A percentile compares a stretch with the other conserved stretches of the same genome.
phyloP scores from a whole-genome alignment of 2,113 vertebrate genomes.

The Rafetus swinhoei region DNA sequence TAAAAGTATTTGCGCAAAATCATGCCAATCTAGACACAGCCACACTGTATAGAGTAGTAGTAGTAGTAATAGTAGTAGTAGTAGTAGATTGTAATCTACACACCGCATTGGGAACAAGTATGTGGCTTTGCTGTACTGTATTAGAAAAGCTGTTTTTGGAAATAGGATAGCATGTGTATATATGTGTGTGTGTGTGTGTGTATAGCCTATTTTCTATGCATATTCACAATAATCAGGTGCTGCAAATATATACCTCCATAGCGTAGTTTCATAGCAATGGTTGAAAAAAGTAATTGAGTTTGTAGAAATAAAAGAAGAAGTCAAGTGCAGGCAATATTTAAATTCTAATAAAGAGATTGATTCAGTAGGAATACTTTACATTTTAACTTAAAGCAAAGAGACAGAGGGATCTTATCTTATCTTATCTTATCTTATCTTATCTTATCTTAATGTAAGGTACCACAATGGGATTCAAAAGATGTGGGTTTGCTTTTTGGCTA shows the following conservation, averaged over 20 bases:
- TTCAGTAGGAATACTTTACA: background rate
- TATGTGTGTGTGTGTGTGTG: background rate
- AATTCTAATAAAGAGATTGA: background rate
- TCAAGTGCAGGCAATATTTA: background rate
- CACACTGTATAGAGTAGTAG: too few species aligned
- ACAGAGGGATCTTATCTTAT: background rate
- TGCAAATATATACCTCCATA: background rate
- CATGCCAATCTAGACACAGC: too few species aligned
- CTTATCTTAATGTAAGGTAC: background rate
- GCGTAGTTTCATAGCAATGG: background rate
- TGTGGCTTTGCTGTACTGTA: fast-evolving
- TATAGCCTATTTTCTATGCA: too few species aligned
- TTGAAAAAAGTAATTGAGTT: background rate
- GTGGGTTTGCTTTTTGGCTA: background rate
- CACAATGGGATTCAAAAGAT: background rate
- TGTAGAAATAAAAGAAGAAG: background rate
- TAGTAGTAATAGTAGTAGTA: too few species aligned
- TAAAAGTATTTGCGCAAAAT: too few species aligned
- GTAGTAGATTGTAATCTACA: background rate
- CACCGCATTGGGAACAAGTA: background rate
- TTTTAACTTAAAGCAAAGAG: background rate
- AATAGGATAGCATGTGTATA: background rate
- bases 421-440: background rate
- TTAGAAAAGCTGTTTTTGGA: background rate
- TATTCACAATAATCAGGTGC: background rate